Base-by-base conservation (phyloP, 2,888 invertebrate genomes). In the Epinotia nisella region DNA sequence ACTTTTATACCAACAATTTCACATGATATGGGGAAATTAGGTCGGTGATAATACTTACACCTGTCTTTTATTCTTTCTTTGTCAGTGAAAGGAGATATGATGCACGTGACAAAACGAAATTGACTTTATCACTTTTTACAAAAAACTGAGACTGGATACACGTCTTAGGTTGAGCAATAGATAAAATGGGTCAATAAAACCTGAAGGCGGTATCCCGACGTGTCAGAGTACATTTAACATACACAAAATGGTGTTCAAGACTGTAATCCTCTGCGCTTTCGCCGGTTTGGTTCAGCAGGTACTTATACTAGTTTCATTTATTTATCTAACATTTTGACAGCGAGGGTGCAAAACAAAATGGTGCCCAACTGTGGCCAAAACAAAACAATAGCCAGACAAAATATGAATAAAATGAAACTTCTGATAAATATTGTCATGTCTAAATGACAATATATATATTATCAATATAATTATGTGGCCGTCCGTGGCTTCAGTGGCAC, bases 221-320 rank as follows among this genome's bases (percentile, higher is more conserved):
- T 21, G 19, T 39, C 35, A 65, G 1, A 39, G 35, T 35, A 2
- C 19, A 11, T 24, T 39, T 39, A 17, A 39, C n/a, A 2, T 13
- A 15, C 21, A 10, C 3, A 39, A 68, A 61, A 70, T 70, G 70
- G 29, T 24, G 21, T 55, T n/a, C 29, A 62, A 62, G 41, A 41
- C 5, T 1, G 24, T 45, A 17, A 0, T 65, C 10, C 9, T 65
- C 11, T 67, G 65, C 17, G 79, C 76, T 17, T 71, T 75, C 29
- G 75, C 75, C 4, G 15, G 45, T 11, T 60, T 78, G 9, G 7
- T 61, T 41, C 60, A 61, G 60, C 60, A 61, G 69, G 69, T 69
- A 60, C 35, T 35, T 35, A 29, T 29, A 5, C 5, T 5, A 29
- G 29, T 29, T 29, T 5, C 7, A 24, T 4, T 2, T 24, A 24